Conservation (phyloP, 2,113 vertebrate genomes). For the Dicrurus megarhynchus region DNA sequence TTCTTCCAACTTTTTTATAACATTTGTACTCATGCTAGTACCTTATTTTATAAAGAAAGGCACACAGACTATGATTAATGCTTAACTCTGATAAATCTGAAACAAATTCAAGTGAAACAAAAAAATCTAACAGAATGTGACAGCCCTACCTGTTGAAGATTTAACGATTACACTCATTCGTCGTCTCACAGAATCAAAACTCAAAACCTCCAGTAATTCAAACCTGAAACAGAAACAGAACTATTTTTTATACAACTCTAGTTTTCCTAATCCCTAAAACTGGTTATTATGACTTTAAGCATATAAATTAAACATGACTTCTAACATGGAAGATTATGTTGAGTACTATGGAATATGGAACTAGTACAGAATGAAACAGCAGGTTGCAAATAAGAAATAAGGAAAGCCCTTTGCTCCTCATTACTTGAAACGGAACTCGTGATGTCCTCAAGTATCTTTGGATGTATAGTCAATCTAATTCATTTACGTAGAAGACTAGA, state of each 20-base stretch:
- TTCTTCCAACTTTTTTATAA: neutral
- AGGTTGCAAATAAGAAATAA: neutral
- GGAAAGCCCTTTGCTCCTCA: neutral
- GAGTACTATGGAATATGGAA: neutral
- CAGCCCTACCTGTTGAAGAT: constrained; percentile 77
- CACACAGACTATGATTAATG: neutral
- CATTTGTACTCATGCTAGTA: neutral
- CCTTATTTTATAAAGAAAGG: neutral
- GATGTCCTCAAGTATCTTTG: neutral
- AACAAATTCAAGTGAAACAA: neutral
- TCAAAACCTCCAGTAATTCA: constrained; percentile 88
- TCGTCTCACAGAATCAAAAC: constrained; percentile 93
- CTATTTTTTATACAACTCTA: neutral
- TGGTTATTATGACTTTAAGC: neutral
- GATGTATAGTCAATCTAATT: neutral
- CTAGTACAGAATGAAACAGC: neutral
- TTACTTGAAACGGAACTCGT: neutral
- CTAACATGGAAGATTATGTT: neutral
- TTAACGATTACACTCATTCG: constrained; percentile 96
- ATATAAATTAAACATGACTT: neutral
- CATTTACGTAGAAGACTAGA: neutral
- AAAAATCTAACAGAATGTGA: neutral
- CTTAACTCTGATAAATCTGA: neutral
- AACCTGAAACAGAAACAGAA: constrained; percentile 75
- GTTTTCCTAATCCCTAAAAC: neutral